A percentile compares a stretch with the other conserved stretches of the same genome.
Evolutionary conservation across 2,113 vertebrate species (phyloP).

Genomic region (Camelus dromedarius): DNA sequence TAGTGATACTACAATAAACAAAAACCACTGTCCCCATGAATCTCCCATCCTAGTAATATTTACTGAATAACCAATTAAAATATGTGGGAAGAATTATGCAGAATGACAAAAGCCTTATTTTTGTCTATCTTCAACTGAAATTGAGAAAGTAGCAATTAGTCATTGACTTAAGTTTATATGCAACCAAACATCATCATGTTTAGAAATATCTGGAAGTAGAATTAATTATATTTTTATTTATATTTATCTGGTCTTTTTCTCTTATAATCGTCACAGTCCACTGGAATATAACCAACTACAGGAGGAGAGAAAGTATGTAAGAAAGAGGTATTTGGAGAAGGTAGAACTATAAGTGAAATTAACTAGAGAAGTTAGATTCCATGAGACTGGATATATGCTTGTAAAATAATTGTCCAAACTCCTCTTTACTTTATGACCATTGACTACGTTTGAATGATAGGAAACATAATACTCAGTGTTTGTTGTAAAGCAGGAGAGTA

Average conservation of each 20-base stretch:
- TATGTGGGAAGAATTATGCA: neutral
- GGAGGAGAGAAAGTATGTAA: neutral
- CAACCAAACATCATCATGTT: neutral
- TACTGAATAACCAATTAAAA: conserved; percentile 22
- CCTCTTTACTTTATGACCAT: neutral
- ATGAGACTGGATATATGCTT: neutral
- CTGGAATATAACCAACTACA: neutral
- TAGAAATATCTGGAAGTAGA: conserved; percentile 22
- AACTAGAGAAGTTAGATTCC: neutral
- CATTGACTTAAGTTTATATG: neutral
- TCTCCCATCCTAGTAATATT: neutral
- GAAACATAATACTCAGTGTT: neutral
- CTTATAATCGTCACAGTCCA: neutral
- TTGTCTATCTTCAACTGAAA: neutral
- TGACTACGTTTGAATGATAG: neutral
- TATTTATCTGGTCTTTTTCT: neutral
- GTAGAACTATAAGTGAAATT: neutral
- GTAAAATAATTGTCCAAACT: neutral
- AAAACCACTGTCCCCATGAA: neutral
- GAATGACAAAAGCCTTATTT: neutral
- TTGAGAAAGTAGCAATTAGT: neutral
- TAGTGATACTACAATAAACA: neutral
- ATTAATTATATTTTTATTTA: conserved; percentile 5
- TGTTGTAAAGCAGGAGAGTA: neutral
- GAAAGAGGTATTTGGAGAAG: neutral